Percentiles rank a stretch among this genome's conserved stretches.
Evolutionary conservation across 2,888 invertebrate genomes (phyloP).

Genomic region (Cryptus armator): DNA sequence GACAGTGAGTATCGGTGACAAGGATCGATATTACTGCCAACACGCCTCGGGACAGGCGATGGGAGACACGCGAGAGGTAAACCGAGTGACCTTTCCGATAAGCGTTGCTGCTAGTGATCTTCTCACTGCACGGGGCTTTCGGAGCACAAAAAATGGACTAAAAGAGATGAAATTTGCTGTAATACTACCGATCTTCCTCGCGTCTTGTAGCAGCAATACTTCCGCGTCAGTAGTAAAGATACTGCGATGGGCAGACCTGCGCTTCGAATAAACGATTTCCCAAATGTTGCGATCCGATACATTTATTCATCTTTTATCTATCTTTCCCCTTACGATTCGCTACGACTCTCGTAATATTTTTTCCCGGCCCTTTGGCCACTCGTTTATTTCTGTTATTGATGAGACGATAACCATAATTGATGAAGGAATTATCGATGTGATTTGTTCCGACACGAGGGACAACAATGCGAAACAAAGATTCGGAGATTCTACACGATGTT

Average conservation of each 20-base stretch:
- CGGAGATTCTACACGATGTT: background rate
- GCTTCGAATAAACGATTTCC: constrained; percentile 4
- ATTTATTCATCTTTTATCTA: constrained; percentile 31
- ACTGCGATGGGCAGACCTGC: constrained; percentile 8
- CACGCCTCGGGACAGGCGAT: background rate
- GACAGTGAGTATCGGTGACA: constrained; percentile 4
- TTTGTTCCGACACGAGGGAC: background rate
- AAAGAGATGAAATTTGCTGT: background rate
- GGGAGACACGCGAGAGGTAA: background rate
- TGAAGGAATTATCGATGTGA: constrained; percentile 13
- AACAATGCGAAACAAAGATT: background rate
- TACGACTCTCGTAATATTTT: background rate
- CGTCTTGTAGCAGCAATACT: background rate
- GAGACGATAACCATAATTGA: background rate
- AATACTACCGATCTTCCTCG: constrained; percentile 14
- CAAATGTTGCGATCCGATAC: background rate
- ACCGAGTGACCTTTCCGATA: background rate
- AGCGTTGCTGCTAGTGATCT: background rate
- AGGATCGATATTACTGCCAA: constrained; percentile 11
- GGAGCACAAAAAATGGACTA: background rate
- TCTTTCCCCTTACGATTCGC: constrained; percentile 18
- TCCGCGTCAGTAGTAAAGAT: background rate
- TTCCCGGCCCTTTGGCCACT: background rate
- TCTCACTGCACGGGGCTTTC: background rate
- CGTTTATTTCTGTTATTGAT: constrained; percentile 15